Evolutionary conservation across 2,113 vertebrate species (phyloP).

Genomic region (Hiodon tergisus): DNA sequence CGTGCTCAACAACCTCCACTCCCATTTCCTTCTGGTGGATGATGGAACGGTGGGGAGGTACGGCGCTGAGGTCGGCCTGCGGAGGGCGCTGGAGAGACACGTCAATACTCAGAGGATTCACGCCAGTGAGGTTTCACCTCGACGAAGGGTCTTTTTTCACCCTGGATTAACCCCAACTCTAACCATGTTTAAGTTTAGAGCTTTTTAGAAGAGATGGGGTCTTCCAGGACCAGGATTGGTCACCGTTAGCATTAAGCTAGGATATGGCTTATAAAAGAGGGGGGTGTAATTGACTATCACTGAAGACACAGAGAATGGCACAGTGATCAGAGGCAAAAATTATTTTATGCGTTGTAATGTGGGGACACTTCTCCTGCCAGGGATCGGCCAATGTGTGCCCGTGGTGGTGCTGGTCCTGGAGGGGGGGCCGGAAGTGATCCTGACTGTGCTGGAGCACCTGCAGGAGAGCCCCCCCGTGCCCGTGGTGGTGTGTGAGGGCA

Average conservation of each 20-base stretch:
- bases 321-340: no score
- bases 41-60: constrained; percentile 95
- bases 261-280: no score
- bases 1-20: constrained; percentile 93
- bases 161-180: no score
- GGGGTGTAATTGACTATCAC: no score
- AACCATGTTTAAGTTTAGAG: no score
- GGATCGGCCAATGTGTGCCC: constrained; percentile 93
- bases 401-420: constrained; percentile 94
- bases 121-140: constrained; percentile 72
- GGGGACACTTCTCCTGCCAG: constrained; percentile 45
- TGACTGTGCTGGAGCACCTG: constrained; percentile 90
- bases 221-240: no score
- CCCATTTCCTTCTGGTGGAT: constrained; percentile 96
- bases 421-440: constrained; percentile 94
- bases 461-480: constrained; percentile 92
- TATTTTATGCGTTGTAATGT: no score
- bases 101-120: constrained; percentile 96
- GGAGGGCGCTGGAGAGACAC: constrained; percentile 92
- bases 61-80: constrained; percentile 84
- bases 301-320: no score
- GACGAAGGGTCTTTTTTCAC: no score
- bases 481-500: constrained; percentile 93
- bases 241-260: no score
- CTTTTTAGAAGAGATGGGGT: no score